Evolutionary conservation across 2,797 vertebrate genomes (phyloP), one percentile per base, ranked within the genome.

Genomic region (Pelobates cultripes): DNA sequence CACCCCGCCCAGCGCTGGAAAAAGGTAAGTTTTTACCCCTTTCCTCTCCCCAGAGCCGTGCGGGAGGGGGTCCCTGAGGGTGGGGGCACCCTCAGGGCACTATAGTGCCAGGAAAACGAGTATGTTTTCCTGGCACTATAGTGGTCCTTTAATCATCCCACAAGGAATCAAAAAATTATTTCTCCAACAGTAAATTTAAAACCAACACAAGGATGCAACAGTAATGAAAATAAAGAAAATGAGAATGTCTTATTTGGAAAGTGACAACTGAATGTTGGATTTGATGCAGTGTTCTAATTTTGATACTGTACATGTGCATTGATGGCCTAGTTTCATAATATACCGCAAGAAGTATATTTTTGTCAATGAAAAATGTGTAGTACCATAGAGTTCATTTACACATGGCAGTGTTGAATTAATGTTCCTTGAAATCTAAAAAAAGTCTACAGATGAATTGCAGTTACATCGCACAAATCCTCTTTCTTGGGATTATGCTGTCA

Each of bases 401-500:
- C 75, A 67, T 72, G 75, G 72, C 75, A 77, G 60, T 14, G 66
- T 71, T 67, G 43, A 60, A 70, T 73, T 72, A 13, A 7, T 17
- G n/a, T 43, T 71, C 6, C 57, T 42, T 66, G n/a, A 40, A 55
- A 73, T 77, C 68, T 57, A 60, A 66, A 44, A 28, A 51, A 64
- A 66, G 47, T 10, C 63, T 66, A 64, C 42, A 70, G 72, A 81
- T 75, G 67, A 17, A 70, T 70, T 70, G 51, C 53, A 75, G n/a
- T 81, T 75, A 47, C 64, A 61, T n/a, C 70, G 67, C 61, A 77
- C 70, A 82, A 82, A 77, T 82, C 80, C 80, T 67, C 69, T 77
- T 82, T 73, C 69, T 43, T 68, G 53, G 75, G 80, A 82, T 82
- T 82, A 82, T 51, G 74, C 40, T 77, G 69, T 77, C 75, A 82